These are phyloP conservation scores for Pyralis farinalis DNA, from an alignment of 2,888 invertebrate genomes.

Conservation along the genomic window DNA sequence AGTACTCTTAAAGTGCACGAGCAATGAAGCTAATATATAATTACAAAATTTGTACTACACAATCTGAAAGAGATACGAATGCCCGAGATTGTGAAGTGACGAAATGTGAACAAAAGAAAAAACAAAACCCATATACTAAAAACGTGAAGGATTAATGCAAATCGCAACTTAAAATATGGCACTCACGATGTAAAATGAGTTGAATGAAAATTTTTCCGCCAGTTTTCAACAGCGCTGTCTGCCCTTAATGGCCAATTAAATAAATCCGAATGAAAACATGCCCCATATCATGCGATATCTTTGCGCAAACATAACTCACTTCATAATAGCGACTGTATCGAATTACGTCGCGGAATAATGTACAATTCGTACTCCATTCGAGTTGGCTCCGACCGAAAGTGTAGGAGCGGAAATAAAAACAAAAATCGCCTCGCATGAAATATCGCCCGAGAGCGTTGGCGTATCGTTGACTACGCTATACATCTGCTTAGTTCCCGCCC, in stretches of 20 bases:
- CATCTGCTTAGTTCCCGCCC: slow-evolving; percentile 1
- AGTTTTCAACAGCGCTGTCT: slow-evolving; percentile 28
- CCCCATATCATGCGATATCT: slow-evolving; percentile 35
- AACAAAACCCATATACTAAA: neutral
- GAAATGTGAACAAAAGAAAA: neutral
- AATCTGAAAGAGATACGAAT: neutral
- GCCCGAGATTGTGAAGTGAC: neutral
- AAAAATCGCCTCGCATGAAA: neutral
- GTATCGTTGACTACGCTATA: neutral
- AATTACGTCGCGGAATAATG: slow-evolving; percentile 37
- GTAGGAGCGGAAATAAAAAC: slow-evolving; percentile 1
- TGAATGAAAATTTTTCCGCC: slow-evolving; percentile 19
- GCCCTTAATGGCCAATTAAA: slow-evolving; percentile 47
- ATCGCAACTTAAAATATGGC: slow-evolving; percentile 3
- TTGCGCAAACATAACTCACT: slow-evolving; percentile 37
- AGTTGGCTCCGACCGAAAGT: slow-evolving; percentile 1
- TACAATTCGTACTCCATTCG: slow-evolving; percentile 14
- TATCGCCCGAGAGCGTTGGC: neutral
- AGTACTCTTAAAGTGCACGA: neutral
- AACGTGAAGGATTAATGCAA: neutral
- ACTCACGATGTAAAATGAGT: slow-evolving; percentile 18
- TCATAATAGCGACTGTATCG: slow-evolving; percentile 37
- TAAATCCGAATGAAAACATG: slow-evolving; percentile 40
- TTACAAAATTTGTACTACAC: neutral
- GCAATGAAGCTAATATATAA: neutral